phyloP scores from a whole-genome alignment of 1,140 invertebrate genomes.

The Musca domestica region DNA sequence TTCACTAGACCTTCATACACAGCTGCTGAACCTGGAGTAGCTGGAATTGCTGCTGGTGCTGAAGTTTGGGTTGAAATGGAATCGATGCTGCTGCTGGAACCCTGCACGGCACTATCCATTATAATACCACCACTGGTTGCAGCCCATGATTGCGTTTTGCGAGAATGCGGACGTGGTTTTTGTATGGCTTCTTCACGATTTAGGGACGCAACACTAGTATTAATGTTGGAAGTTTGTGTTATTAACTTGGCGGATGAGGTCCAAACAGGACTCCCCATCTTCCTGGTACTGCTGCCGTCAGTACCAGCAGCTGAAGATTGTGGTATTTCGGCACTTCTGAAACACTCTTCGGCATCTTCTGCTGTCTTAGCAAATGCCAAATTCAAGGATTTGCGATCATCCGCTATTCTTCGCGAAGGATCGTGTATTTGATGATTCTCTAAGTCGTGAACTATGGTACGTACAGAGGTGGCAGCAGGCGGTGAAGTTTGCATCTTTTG shows the following conservation, averaged over 20 bases:
- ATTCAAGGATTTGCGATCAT: conserved; percentile 57
- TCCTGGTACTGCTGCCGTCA: conserved; percentile 10
- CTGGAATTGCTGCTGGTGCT: conserved; percentile 63
- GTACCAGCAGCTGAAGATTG: background rate
- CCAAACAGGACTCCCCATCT: conserved; percentile 56
- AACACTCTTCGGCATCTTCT: background rate
- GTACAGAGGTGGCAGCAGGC: conserved; percentile 36
- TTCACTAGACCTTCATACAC: conserved; percentile 37
- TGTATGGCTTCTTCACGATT: conserved; percentile 13
- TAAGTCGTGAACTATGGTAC: conserved; percentile 48
- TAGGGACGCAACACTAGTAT: conserved; percentile 2
- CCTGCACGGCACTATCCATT: conserved; percentile 46
- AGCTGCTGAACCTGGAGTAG: conserved; percentile 42
- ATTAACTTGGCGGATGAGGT: conserved; percentile 55
- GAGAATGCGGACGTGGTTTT: conserved; percentile 56
- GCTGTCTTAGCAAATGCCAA: conserved; percentile 30
- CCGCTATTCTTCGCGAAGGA: conserved; percentile 22
- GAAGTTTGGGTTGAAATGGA: conserved; percentile 54
- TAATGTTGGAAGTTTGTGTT: conserved; percentile 42
- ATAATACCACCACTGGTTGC: conserved; percentile 56
- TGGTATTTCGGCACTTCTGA: background rate
- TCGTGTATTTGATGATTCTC: conserved; percentile 36
- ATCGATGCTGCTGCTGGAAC: conserved; percentile 66
- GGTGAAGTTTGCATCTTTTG: conserved; percentile 23
- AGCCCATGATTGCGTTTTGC: conserved; percentile 51